Percentiles rank a stretch among this genome's conserved stretches.
Evolutionary conservation across 2,797 vertebrate species (phyloP).

Genomic region (Hylomyscus alleni): DNA sequence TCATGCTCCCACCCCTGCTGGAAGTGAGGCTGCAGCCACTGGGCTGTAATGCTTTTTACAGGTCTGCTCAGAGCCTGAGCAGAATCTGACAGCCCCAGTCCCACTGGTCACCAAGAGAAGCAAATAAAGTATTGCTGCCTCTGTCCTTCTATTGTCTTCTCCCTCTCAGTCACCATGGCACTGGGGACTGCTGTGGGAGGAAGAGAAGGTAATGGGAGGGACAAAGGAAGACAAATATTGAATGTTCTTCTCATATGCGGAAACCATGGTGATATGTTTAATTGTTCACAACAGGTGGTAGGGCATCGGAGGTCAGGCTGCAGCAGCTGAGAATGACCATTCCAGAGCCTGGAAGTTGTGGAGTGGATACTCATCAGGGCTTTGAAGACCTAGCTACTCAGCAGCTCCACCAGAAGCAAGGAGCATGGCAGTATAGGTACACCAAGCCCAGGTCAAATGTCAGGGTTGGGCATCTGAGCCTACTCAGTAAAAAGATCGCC

Average conservation of each 20-base stretch:
- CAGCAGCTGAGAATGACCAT: not conserved
- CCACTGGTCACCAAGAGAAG: not conserved
- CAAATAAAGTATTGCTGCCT: not conserved
- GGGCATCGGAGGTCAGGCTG: not conserved
- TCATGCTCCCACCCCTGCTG: not conserved
- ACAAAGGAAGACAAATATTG: not conserved
- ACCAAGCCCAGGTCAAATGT: not conserved
- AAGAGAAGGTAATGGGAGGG: not conserved
- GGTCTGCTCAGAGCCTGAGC: not conserved
- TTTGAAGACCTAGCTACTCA: not conserved
- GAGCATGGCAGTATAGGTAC: fast-evolving
- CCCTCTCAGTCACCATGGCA: not conserved
- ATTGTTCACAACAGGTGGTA: not conserved
- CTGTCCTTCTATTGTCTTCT: not conserved
- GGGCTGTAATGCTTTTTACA: not conserved
- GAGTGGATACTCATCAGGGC: not conserved
- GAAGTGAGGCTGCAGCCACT: not conserved
- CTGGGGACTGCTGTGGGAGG: not conserved
- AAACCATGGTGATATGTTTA: not conserved
- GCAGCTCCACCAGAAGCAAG: not conserved
- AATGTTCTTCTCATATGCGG: not conserved
- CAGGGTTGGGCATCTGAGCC: not conserved
- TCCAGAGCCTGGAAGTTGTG: not conserved
- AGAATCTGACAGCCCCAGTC: not conserved
- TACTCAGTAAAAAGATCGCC: not conserved